Base-by-base conservation (phyloP, 2,888 invertebrate species). In the Chrysolina americana region DNA sequence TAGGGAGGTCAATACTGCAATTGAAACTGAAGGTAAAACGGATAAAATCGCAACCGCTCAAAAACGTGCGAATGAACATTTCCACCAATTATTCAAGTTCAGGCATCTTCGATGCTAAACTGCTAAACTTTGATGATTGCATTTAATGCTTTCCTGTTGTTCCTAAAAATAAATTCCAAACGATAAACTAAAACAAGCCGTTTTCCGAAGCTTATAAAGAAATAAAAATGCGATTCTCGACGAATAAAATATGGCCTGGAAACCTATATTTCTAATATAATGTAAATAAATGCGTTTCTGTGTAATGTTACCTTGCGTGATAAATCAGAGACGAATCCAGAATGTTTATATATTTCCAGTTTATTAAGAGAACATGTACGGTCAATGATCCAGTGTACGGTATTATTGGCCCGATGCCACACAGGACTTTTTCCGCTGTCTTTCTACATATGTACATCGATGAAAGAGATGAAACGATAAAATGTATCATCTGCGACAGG, bases 361-460 rank as follows among this genome's bases (percentile, higher is more conserved):
- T 70, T 70, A 74, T 62, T 74, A 66, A 66, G 70, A 70, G 70
- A 70, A 70, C 64, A 74, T 70, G 59, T 65, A 74, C 65, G 50
- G 68, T 68, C 56, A 74, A 69, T 74, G 73, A 70, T 74, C 73
- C 53, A 66, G 13, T 41, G 65, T 66, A 63, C 66, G 70, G 50
- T 66, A 53, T 70, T 74, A 53, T 68, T 68, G 74, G 74, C 70
- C 48, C 23, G 63, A 53, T 70, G 74, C 74, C 74, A 74, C 41
- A 64, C 66, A 66, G 74, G 66, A 63, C 21, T n/a, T 65, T 74
- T 73, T 70, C 53, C 66, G 41, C 62, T 44, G 15, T 47, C 53
- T 64, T 74, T 21, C 62, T 74, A 23, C 50, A 66, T 50, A 50
- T 36, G 23, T 36, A 28, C 19, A 19, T 53, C 53, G 68, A 53